Evolutionary conservation across 1,140 invertebrate species (phyloP).

Genomic region (Trichonephila clavata): DNA sequence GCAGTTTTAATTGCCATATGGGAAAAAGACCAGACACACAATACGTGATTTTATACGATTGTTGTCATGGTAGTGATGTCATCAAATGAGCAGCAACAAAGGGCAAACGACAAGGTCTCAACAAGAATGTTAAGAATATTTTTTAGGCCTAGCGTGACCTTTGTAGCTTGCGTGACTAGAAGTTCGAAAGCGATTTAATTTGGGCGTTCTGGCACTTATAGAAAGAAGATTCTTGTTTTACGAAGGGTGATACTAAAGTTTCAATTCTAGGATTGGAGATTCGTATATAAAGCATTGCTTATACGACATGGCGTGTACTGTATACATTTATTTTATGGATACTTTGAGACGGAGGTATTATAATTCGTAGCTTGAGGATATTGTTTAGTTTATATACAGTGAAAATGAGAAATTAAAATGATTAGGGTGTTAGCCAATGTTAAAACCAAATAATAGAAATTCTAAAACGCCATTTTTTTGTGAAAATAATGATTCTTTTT

Average conservation of each 20-base stretch:
- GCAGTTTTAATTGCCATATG: not conserved
- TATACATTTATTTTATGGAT: too few relatives aligned
- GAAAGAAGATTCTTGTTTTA: not conserved
- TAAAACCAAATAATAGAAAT: too few relatives aligned
- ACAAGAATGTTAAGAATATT: slow-evolving; percentile 1
- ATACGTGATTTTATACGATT: not conserved
- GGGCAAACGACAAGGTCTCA: slow-evolving; percentile 8
- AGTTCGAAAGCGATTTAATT: not conserved
- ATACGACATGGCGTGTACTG: too few relatives aligned
- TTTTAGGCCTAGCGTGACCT: not conserved
- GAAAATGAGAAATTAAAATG: too few relatives aligned
- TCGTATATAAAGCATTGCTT: not conserved
- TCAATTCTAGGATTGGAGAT: not conserved
- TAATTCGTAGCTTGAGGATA: too few relatives aligned
- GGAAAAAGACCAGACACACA: not conserved
- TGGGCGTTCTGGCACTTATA: not conserved
- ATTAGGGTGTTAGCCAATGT: too few relatives aligned
- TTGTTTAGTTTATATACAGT: too few relatives aligned
- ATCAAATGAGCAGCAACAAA: slow-evolving; percentile 53
- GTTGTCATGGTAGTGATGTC: slow-evolving; percentile 41
- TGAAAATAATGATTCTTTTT: too few relatives aligned
- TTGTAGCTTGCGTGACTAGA: not conserved
- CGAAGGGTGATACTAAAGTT: not conserved
- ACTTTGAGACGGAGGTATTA: too few relatives aligned
- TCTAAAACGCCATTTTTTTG: too few relatives aligned